Evolutionary conservation across 2,888 invertebrate genomes (phyloP).

Genomic region (Diarsia brunnea): DNA sequence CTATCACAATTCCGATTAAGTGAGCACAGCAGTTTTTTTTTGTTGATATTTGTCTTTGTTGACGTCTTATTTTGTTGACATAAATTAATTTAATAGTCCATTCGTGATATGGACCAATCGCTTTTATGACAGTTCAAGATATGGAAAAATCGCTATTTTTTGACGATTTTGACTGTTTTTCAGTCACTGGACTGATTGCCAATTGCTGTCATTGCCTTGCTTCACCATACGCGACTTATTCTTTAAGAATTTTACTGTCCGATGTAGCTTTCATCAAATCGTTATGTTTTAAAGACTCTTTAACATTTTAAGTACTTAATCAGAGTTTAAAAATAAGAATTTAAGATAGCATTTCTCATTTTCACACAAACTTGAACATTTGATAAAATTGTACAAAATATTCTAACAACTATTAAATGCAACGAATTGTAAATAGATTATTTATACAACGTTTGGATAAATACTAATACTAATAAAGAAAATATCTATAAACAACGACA

Average conservation of each 20-base stretch:
- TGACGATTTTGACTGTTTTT: too few relatives aligned
- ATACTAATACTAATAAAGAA: constrained; percentile 52
- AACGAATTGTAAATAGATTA: constrained; percentile 64
- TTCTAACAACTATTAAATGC: constrained; percentile 57
- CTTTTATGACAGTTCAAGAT: too few relatives aligned
- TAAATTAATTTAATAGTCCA: background rate
- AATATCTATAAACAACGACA: constrained; percentile 69
- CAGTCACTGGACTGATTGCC: too few relatives aligned
- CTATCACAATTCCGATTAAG: constrained; percentile 30
- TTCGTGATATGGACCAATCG: too few relatives aligned
- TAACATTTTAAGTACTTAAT: background rate
- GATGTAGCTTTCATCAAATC: background rate
- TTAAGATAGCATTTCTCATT: constrained; percentile 31
- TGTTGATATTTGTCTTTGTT: background rate
- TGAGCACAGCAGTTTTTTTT: constrained; percentile 26
- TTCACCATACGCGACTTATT: too few relatives aligned
- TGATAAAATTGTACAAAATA: constrained; percentile 57
- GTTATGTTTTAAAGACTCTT: background rate
- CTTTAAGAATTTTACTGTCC: too few relatives aligned
- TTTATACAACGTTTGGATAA: constrained; percentile 39
- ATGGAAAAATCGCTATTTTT: too few relatives aligned
- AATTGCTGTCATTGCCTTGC: too few relatives aligned
- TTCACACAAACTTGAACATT: constrained; percentile 25
- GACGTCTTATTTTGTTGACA: background rate
- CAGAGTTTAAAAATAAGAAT: background rate